Conservation (phyloP, 2,113 vertebrate species). For the Abramis brama region DNA sequence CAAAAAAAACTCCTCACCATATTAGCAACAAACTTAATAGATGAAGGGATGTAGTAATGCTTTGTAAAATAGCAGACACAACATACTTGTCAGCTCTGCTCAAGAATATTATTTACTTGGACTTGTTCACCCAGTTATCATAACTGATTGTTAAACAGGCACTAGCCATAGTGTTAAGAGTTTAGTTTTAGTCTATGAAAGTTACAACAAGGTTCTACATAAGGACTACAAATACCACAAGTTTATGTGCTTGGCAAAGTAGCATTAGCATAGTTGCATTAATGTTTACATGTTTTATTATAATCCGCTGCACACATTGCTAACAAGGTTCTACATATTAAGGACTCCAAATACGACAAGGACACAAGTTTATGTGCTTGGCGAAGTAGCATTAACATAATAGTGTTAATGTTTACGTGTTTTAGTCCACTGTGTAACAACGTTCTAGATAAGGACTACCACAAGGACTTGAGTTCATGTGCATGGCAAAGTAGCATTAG, state of each 20-base stretch:
- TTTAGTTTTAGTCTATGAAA: neutral
- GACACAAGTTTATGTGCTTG: neutral
- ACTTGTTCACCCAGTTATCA: neutral
- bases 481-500: neutral
- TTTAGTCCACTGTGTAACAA: neutral
- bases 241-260: neutral
- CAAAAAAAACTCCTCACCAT: constrained; percentile 42
- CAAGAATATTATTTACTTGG: neutral
- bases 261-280: neutral
- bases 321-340: neutral
- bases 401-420: neutral
- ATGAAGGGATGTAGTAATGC: neutral
- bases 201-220: neutral
- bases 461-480: neutral
- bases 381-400: neutral
- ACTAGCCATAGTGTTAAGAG: neutral
- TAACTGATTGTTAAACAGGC: neutral
- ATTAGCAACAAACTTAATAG: constrained; percentile 50
- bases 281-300: neutral
- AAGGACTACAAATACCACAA: neutral
- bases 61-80: neutral
- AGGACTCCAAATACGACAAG: neutral
- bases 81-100: neutral
- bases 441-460: neutral
- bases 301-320: neutral